Base-by-base conservation (phyloP, 1,140 invertebrate species). In the Aphelenchoides fujianensis region DNA sequence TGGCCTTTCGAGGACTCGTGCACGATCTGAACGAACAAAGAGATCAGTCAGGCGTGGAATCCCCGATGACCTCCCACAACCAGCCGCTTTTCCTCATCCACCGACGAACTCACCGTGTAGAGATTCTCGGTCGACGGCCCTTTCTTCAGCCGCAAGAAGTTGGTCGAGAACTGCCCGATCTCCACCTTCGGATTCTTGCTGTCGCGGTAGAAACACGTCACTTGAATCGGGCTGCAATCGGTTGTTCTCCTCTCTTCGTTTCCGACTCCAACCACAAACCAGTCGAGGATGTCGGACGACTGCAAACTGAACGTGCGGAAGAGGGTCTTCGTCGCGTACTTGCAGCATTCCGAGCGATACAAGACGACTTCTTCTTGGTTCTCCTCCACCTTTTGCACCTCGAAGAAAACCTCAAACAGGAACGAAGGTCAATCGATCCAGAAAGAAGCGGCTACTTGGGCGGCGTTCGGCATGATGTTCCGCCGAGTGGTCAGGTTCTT, bases 311-410 rank as follows among this genome's bases (percentile, higher is more conserved):
- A 81, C 0, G 71, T 66, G 53, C 74, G 32, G 55, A 78, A 81
- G n/a, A 68, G 30, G 57, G 79, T 67, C 62, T 79, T 69, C 7
- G 75, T 31, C 27, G 71, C 69, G 52, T 59, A 72, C 70, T 80
- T 82, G 7, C 52, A n/a, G 32, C 34, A 27, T 71, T 81, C 79
- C 59, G 80, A 80, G 28, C 80, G 70, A 52, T 80, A 80, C 5
- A 80, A 32, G 30, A 80, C 53, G n/a, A 48, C 54, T n/a, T n/a
- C n/a, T n/a, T n/a, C n/a, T n/a, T 67, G 36, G 48, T 70, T 70
- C n/a, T 70, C 68, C 23, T 70, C 52, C 0, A 74, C 63, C 55
- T 71, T 74, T 32, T 79, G 70, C 9, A 79, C 77, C 54, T 79
- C 79, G 34, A 79, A 79, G 41, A 81, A 81, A 5, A 80, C 68